A percentile compares a stretch with the other conserved stretches of the same genome.
Evolutionary conservation across 2,888 invertebrate genomes (phyloP).

Genomic region (Ormyrus rosae): DNA sequence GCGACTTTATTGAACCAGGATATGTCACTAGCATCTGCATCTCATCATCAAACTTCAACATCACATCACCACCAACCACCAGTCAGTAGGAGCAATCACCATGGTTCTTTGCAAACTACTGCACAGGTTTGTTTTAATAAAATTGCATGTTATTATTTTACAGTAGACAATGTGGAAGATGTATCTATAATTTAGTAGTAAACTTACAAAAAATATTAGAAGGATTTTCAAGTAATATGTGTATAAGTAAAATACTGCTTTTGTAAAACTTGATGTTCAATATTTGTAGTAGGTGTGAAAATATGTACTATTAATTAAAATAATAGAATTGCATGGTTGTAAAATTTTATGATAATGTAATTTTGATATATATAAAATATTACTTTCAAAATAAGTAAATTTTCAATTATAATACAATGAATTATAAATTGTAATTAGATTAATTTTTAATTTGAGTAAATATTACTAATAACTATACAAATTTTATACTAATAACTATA

Average conservation of each 20-base stretch:
- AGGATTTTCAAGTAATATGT: no score
- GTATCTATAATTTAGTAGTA: background rate
- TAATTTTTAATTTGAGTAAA: slow-evolving; percentile 4
- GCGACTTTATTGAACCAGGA: slow-evolving; percentile 69
- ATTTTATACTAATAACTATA: slow-evolving; percentile 12
- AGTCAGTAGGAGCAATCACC: slow-evolving; percentile 70
- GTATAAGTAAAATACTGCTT: no score
- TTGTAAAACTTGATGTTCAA: no score
- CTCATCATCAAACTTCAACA: slow-evolving; percentile 69
- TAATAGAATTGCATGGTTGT: no score
- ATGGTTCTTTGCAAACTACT: slow-evolving; percentile 70
- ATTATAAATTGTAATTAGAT: background rate
- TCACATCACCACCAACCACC: slow-evolving; percentile 70
- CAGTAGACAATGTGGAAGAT: slow-evolving; percentile 3
- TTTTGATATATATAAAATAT: no score
- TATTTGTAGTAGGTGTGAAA: no score
- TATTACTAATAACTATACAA: background rate
- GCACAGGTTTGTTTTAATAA: slow-evolving; percentile 73
- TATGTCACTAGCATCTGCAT: slow-evolving; percentile 70
- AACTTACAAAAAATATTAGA: background rate
- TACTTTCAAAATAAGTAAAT: background rate
- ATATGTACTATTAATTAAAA: no score
- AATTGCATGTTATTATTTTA: slow-evolving; percentile 57
- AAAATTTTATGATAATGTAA: no score
- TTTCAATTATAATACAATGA: background rate